These are phyloP conservation scores for Drosophila aldrichi DNA, from an alignment of 2,888 invertebrate genomes.

Conservation along the genomic window DNA sequence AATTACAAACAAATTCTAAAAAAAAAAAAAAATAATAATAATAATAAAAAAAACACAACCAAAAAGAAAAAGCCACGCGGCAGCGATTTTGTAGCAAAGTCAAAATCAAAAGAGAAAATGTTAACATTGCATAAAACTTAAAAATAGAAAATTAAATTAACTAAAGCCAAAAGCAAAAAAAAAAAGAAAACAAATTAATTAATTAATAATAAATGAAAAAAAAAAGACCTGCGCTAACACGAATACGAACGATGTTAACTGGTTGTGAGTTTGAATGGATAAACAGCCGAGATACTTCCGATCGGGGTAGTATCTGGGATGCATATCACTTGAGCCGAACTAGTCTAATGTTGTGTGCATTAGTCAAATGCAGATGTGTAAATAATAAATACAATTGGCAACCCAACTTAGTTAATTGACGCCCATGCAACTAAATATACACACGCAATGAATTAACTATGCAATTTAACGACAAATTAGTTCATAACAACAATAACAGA, in stretches of 20 bases:
- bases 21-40: not conserved
- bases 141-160: slow-evolving; percentile 28
- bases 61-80: slow-evolving; percentile 40
- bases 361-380: slow-evolving; percentile 77
- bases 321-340: slow-evolving; percentile 62
- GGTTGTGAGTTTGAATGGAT: slow-evolving; percentile 71
- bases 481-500: slow-evolving; percentile 56
- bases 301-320: slow-evolving; percentile 48
- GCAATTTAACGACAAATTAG: slow-evolving; percentile 58
- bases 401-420: slow-evolving; percentile 62
- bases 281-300: slow-evolving; percentile 52
- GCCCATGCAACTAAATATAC: slow-evolving; percentile 50
- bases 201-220: not conserved
- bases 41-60: not conserved
- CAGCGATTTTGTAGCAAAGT: slow-evolving; percentile 76
- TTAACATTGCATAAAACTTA: slow-evolving; percentile 75
- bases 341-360: slow-evolving; percentile 78
- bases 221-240: slow-evolving; percentile 38
- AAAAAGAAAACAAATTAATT: not conserved
- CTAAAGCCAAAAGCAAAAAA: not conserved
- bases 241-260: slow-evolving; percentile 67
- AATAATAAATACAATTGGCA: slow-evolving; percentile 52
- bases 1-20: slow-evolving; percentile 50
- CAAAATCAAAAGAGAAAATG: slow-evolving; percentile 78
- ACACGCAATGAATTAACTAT: slow-evolving; percentile 59